phyloP scores from a whole-genome alignment of 2,113 vertebrate genomes.

The Campylomormyrus tamandua region DNA sequence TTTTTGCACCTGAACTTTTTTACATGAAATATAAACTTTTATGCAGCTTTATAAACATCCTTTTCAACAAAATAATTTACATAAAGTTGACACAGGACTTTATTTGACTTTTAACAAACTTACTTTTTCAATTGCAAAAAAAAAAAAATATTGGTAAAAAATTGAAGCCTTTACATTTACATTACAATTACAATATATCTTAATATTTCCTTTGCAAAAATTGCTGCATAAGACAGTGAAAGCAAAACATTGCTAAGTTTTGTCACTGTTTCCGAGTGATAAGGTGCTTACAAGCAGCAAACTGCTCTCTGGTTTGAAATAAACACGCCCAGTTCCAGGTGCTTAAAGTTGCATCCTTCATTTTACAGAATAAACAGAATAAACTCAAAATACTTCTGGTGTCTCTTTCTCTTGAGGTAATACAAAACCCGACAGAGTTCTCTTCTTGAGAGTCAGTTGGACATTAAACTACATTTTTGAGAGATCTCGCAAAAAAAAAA shows the following conservation, averaged over 20 bases:
- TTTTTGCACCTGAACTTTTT: not conserved
- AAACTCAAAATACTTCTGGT: not conserved
- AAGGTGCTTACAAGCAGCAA: not conserved
- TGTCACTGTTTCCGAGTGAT: not conserved
- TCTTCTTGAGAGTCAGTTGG: not conserved
- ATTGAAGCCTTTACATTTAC: not conserved
- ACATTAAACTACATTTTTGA: not conserved
- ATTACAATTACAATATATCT: not conserved
- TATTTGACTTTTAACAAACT: not conserved
- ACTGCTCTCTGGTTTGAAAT: not conserved
- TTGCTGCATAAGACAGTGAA: not conserved
- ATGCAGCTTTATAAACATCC: not conserved
- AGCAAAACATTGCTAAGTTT: not conserved
- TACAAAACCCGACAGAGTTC: not conserved
- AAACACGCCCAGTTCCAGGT: not conserved
- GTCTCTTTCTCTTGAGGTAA: not conserved
- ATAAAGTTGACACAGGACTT: not conserved
- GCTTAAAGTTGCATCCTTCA: not conserved
- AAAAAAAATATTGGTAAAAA: not conserved
- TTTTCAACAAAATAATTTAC: not conserved
- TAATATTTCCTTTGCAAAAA: not conserved
- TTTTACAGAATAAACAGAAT: not conserved
- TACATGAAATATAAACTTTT: not conserved
- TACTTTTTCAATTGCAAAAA: not conserved
- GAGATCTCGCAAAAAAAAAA: not conserved